phyloP scores from a whole-genome alignment of 2,113 vertebrate genomes.

The Stigmatopora argus region DNA sequence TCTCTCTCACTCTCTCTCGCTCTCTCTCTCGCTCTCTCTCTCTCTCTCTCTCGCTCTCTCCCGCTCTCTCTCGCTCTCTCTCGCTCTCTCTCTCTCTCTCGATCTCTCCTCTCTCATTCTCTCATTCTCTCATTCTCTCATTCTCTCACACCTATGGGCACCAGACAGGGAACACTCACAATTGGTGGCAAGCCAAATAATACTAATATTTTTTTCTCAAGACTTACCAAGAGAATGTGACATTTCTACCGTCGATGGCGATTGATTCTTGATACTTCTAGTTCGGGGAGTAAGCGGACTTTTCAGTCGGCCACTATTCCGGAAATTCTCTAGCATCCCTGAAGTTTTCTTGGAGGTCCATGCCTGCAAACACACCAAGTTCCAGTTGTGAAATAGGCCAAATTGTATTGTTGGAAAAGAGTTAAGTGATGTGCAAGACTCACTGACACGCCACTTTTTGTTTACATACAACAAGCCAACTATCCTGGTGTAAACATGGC shows the following conservation, averaged over 20 bases:
- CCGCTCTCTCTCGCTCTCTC: too few relatives aligned
- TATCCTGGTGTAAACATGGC: background rate
- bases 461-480: background rate
- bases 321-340: constrained; percentile 9
- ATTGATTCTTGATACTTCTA: constrained; percentile 29
- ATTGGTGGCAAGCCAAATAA: too few relatives aligned
- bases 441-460: background rate
- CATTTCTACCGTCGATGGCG: fast-evolving
- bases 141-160: background rate
- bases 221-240: constrained; percentile 60
- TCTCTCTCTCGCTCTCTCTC: too few relatives aligned
- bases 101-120: too few relatives aligned
- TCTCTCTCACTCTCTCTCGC: too few relatives aligned
- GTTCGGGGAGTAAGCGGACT: constrained; percentile 17
- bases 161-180: too few relatives aligned
- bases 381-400: background rate
- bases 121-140: too few relatives aligned
- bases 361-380: background rate
- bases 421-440: background rate
- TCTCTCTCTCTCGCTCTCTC: too few relatives aligned
- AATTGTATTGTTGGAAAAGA: background rate
- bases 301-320: constrained; percentile 26
- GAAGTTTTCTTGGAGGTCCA: constrained; percentile 17
- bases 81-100: too few relatives aligned
- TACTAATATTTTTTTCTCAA: background rate